Conservation (phyloP, 1,140 invertebrate species). For the Drosophila sturtevanti region DNA sequence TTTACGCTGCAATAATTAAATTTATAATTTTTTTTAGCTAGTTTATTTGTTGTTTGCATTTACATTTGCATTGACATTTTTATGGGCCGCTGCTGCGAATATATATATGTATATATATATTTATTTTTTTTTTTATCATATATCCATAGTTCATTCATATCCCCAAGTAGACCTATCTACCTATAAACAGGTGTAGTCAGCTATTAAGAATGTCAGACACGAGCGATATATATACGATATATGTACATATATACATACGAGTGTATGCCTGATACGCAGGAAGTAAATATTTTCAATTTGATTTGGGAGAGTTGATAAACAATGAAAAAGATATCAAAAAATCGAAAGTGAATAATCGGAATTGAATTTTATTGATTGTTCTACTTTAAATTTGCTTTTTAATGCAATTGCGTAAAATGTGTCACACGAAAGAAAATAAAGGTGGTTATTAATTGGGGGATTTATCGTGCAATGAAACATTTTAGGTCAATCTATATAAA, state of each 20-base stretch:
- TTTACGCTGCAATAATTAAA: conserved; percentile 14
- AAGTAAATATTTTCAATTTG: conserved; percentile 22
- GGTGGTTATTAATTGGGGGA: no score
- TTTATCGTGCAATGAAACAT: no score
- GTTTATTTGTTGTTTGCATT: conserved; percentile 20
- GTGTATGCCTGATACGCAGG: conserved; percentile 2
- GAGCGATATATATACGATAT: background rate
- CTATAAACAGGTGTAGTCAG: conserved; percentile 16
- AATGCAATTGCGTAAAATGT: background rate
- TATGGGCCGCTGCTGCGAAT: background rate
- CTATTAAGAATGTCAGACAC: background rate
- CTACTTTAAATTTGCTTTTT: background rate
- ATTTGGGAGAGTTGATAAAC: background rate
- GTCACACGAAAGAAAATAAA: background rate
- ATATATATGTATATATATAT: no score
- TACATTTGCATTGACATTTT: conserved; percentile 15
- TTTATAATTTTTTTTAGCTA: conserved; percentile 47
- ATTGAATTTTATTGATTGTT: conserved; percentile 3
- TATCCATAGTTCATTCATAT: conserved; percentile 10
- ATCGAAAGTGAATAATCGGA: conserved; percentile 2
- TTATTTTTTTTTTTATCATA: conserved; percentile 1
- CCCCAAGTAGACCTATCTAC: background rate
- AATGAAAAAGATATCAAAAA: background rate
- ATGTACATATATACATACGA: no score
- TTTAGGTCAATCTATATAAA: no score